Evolutionary conservation across 2,113 vertebrate genomes (phyloP).

Genomic region (Zosterops japonicus): DNA sequence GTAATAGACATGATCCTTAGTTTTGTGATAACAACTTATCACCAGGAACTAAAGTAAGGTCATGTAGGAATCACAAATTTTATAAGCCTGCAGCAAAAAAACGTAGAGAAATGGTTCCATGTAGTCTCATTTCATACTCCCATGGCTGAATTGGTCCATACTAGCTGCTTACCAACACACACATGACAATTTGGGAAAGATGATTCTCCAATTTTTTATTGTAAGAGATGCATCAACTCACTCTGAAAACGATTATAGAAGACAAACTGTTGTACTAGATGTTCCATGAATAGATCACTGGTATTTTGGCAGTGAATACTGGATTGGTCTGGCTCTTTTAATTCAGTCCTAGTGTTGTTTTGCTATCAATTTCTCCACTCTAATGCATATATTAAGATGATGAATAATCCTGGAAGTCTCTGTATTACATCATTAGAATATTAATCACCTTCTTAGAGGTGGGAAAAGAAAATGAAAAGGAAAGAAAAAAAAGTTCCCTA

Average conservation of each 20-base stretch:
- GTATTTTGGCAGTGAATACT: neutral
- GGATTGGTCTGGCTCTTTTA: neutral
- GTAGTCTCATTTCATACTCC: neutral
- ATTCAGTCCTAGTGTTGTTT: neutral
- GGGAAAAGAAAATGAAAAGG: neutral
- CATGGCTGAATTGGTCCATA: neutral
- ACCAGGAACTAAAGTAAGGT: neutral
- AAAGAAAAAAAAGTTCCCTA: neutral
- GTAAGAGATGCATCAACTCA: neutral
- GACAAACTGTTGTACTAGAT: slow-evolving; percentile 44
- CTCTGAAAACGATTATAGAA: slow-evolving; percentile 48
- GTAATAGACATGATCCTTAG: neutral
- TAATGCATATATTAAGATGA: slow-evolving; percentile 27
- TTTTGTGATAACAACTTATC: neutral
- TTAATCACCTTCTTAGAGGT: neutral
- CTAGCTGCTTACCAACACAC: neutral
- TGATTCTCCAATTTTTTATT: neutral
- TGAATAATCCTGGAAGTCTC: slow-evolving; percentile 25
- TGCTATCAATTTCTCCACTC: slow-evolving; percentile 37
- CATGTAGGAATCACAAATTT: neutral
- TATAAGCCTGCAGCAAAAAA: neutral
- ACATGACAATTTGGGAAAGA: neutral
- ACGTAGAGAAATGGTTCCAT: neutral
- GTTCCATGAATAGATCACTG: slow-evolving; percentile 10
- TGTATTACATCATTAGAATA: neutral